Base-by-base conservation (phyloP, 2,797 vertebrate genomes). In the Leptodactylus fallax region DNA sequence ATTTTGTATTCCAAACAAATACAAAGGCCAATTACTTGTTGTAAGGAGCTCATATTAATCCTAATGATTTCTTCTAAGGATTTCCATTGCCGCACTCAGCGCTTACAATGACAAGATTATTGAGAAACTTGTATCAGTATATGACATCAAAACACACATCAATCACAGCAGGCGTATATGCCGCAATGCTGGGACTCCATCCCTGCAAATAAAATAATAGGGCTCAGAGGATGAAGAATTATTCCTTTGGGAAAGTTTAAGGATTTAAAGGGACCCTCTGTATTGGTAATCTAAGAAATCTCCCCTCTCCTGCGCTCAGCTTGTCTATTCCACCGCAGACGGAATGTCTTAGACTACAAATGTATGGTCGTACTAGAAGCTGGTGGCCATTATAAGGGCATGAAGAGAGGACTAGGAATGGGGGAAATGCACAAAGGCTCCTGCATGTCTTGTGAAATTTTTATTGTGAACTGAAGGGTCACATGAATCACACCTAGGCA, bases 1-100 rank as follows among this genome's bases (percentile, higher is more conserved):
- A 58, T 74, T 72, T 83, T 47, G n/a, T 56, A 58, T 58, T 74
- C 14, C 11, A 14, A 36, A 58, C 21, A 55, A 60, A 74, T 69
- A 71, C n/a, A 72, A 83, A 19, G 55, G 17, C 11, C 12, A 56
- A 71, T 83, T 36, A 83, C 25, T 36, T 53, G 36, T 36, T 36
- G 25, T 36, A 36, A 56, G 51, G 19, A 72, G 25, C 19, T 72
- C 51, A 71, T 69, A 83, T 83, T 72, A 83, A 83, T 83, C 65
- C 81, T 71, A 83, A 45, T 45, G 11, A 56, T 72, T 72, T 45
- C 12, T 14, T 58, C 8, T 23, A 72, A 9, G 25, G 53, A 72
- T 72, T 72, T 72, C 47, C 27, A 72, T n/a, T 83, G 36, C 67
- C 13, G 51, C 81, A 13, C 17, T 58, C 67, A 83, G 51, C 27